Evolutionary conservation across 1,140 invertebrate species (phyloP), one percentile per base, ranked within the genome.

Genomic region (Spodoptera litura): DNA sequence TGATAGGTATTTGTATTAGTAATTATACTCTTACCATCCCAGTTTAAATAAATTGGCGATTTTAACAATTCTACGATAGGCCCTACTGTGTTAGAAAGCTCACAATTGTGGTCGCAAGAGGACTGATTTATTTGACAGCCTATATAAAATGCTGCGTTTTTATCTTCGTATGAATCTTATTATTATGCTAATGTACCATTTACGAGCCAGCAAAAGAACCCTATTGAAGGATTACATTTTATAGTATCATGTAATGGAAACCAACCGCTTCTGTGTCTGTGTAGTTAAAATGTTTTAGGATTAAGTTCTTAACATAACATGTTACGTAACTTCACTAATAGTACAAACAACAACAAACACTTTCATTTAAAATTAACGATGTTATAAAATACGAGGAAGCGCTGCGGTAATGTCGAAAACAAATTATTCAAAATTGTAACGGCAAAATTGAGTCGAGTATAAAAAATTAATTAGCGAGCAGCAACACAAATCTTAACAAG

Each of bases 401-500:
- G 4, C 38, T 44, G 38, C 38, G 15, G 15, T 35, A 13, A 35
- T 12, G 27, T 35, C 58, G 13, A 61, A 61, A 35, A 35, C 58
- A 31, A 61, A 61, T 61, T 61, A 31, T 61, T 61, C 11, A 13
- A 27, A 31, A 61, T 35, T 61, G 35, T 61, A 15, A 49, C 38
- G 20, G 31, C 12, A 73, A 61, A 73, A 73, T 15, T 13, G 71
- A 59, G 71, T 59, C 6, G 35, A 73, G 70, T 44, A 66, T 66
- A 76, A 66, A 55, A 77, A 64, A 79, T 66, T 79, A 79, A 81
- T 77, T 81, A 71, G 56, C 15, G 9, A 11, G 49, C 64, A 38
- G 55, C 58, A 51, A 31, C 71, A 66, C 74, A 71, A 81, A 82
- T 81, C 79, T 68, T 82, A 82, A 81, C 78, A 77, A 83, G 78